Percentiles rank a stretch among this genome's conserved stretches.
Conservation (phyloP, 2,797 vertebrate genomes). For the Sitta carolinensis region DNA sequence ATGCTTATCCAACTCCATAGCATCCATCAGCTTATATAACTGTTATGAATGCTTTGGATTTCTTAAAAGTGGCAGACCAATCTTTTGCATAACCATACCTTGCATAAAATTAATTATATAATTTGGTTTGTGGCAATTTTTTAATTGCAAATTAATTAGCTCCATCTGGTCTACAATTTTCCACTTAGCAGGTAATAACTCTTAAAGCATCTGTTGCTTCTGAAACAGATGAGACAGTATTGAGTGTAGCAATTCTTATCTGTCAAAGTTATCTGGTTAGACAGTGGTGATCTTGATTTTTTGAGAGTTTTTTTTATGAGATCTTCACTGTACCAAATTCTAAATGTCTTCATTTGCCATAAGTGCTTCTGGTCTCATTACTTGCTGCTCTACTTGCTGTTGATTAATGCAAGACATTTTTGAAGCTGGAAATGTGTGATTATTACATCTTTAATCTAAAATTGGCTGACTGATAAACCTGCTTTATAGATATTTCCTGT, state of each 20-base stretch:
- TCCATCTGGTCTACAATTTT: conserved; percentile 76
- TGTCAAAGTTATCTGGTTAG: conserved; percentile 15
- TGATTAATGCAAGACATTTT: conserved; percentile 71
- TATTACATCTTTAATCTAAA: conserved; percentile 66
- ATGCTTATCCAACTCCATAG: not conserved
- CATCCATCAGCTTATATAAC: not conserved
- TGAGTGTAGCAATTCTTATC: conserved; percentile 40
- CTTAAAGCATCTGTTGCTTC: conserved; percentile 68
- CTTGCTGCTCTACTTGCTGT: conserved; percentile 21
- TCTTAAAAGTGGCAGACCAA: conserved; percentile 20
- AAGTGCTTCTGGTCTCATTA: conserved; percentile 53
- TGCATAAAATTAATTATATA: conserved; percentile 69
- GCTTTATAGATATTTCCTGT: conserved; percentile 37
- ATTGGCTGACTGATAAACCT: conserved; percentile 58
- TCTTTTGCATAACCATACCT: conserved; percentile 36
- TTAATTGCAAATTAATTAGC: conserved; percentile 77
- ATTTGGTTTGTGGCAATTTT: conserved; percentile 70
- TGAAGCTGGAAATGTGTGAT: conserved; percentile 58
- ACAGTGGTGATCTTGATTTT: not conserved
- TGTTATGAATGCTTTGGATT: not conserved
- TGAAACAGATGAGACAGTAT: conserved; percentile 46
- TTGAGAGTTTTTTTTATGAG: not conserved
- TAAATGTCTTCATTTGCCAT: conserved; percentile 10
- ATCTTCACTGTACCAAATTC: conserved; percentile 5
- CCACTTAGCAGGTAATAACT: conserved; percentile 75